Evolutionary conservation across 2,888 invertebrate genomes (phyloP).

Genomic region (Corythucha ciliata): DNA sequence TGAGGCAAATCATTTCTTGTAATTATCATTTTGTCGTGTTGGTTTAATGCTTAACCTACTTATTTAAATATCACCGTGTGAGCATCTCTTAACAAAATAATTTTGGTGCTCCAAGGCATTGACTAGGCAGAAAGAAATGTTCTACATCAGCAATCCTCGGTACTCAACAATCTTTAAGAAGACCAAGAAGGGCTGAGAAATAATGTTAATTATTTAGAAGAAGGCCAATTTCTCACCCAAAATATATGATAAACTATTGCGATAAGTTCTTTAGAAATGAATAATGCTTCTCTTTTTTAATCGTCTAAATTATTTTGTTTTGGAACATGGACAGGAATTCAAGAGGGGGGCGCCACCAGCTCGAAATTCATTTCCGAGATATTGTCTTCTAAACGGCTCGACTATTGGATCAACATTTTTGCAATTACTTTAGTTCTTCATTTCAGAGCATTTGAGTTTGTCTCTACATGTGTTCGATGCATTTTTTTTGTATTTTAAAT

Average conservation of each 20-base stretch:
- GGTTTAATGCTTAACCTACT: not conserved
- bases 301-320: conserved; percentile 29
- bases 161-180: conserved; percentile 90
- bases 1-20: conserved; percentile 1
- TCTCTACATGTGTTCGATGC: no score
- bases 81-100: conserved; percentile 79
- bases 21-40: not conserved
- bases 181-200: conserved; percentile 99
- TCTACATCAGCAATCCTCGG: no score
- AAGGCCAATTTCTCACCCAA: conserved; percentile 80
- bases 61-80: conserved; percentile 72
- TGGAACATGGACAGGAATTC: conserved; percentile 69
- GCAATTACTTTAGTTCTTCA: no score
- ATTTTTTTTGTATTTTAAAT: no score
- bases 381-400: no score
- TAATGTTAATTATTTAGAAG: no score
- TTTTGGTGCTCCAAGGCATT: conserved; percentile 87
- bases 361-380: no score
- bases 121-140: conserved; percentile 98
- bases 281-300: not conserved
- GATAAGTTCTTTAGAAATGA: conserved; percentile 47
- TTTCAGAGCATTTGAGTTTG: no score
- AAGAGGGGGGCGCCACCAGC: no score
- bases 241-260: conserved; percentile 78
- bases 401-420: no score